Percentiles rank a stretch among this genome's conserved stretches.
These are phyloP conservation scores for Amphiura filiformis DNA, from an alignment of 35 echinoderm and acorn worm genomes.

Conservation along the genomic window DNA sequence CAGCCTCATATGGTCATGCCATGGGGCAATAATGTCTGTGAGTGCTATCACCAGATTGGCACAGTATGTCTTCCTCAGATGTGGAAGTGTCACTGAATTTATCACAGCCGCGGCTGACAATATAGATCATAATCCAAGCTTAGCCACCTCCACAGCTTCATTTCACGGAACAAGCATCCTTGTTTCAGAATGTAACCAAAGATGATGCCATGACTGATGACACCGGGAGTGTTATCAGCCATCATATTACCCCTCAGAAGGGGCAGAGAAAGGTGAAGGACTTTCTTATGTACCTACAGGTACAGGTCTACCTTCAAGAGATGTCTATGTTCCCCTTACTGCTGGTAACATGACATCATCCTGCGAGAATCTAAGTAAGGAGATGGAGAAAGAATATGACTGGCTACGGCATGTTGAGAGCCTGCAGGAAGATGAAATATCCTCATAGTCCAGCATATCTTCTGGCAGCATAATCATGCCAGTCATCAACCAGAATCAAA, in stretches of 20 bases:
- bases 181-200: background rate
- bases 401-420: background rate
- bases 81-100: background rate
- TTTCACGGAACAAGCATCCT: conserved; percentile 34
- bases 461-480: background rate
- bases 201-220: background rate
- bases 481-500: background rate
- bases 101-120: conserved; percentile 31
- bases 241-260: background rate
- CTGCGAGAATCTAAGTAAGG: background rate
- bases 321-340: conserved; percentile 11
- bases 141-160: conserved; percentile 17
- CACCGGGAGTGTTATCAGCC: background rate
- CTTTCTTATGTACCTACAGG: background rate
- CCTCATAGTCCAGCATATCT: background rate
- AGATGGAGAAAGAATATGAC: conserved; percentile 25
- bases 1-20: background rate
- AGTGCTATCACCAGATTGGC: background rate
- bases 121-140: conserved; percentile 46
- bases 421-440: background rate
- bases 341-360: conserved; percentile 8
- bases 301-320: background rate
- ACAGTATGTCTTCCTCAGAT: conserved; percentile 22
- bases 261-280: conserved; percentile 5
- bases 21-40: conserved; percentile 26